A percentile compares a stretch with the other conserved stretches of the same genome.
phyloP scores from a whole-genome alignment of 1,140 invertebrate species.

The Telenomus remus region DNA sequence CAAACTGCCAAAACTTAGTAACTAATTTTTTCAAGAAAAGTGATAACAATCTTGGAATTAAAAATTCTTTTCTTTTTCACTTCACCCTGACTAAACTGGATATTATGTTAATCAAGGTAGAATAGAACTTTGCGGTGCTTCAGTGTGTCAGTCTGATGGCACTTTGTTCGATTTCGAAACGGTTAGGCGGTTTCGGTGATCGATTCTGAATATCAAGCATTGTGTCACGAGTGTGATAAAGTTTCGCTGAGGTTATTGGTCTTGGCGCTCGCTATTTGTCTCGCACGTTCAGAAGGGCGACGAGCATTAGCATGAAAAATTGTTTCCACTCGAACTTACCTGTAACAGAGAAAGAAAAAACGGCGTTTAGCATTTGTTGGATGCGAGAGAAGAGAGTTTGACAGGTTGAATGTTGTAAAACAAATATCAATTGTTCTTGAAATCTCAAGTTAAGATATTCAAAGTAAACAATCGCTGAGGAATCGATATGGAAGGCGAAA shows the following conservation, averaged over 20 bases:
- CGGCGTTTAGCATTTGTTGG: background rate
- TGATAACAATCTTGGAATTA: too few species aligned
- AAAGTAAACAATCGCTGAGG: conserved; percentile 20
- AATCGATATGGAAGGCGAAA: conserved; percentile 21
- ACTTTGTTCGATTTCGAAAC: conserved; percentile 44
- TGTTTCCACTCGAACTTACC: conserved; percentile 45
- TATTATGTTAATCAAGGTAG: too few species aligned
- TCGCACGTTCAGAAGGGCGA: too few species aligned
- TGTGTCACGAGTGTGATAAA: conserved; percentile 25
- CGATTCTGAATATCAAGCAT: conserved; percentile 33
- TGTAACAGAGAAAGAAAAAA: conserved; percentile 55
- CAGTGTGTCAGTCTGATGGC: conserved; percentile 46
- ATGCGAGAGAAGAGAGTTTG: too few species aligned
- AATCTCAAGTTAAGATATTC: conserved; percentile 4
- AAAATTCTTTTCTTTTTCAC: too few species aligned
- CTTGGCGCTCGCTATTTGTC: background rate
- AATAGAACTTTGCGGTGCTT: conserved; percentile 47
- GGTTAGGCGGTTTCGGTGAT: conserved; percentile 49
- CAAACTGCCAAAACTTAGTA: too few species aligned
- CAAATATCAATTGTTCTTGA: too few species aligned
- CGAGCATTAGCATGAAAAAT: too few species aligned
- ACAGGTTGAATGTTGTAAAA: too few species aligned
- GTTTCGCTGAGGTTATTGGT: conserved; percentile 11
- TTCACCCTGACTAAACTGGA: too few species aligned
- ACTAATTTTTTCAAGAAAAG: too few species aligned